Evolutionary conservation across 2,113 vertebrate species (phyloP).

Genomic region (Anseranas semipalmata): DNA sequence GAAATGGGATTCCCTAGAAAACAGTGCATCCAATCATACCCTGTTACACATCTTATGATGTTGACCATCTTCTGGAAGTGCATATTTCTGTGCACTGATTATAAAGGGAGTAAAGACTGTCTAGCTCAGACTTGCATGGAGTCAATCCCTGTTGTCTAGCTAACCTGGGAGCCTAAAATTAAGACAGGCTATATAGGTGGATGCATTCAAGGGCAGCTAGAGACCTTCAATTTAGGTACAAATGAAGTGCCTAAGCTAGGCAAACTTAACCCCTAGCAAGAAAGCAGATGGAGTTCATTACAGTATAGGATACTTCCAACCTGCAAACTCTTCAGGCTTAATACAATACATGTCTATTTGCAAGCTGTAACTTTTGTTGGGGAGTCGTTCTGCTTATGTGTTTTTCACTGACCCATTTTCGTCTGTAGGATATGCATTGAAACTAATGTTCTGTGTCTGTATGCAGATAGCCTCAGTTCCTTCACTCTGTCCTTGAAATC

Average conservation of each 20-base stretch:
- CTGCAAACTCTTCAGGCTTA: background rate
- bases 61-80: background rate
- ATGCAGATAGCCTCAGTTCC: background rate
- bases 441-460: background rate
- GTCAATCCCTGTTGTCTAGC: background rate
- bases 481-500: background rate
- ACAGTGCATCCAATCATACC: background rate
- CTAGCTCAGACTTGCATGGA: background rate
- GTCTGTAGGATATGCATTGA: background rate
- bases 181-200: background rate
- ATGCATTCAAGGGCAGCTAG: background rate
- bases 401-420: background rate
- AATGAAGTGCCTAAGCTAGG: background rate
- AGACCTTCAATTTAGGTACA: background rate
- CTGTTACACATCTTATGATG: background rate
- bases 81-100: background rate
- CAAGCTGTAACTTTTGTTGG: background rate
- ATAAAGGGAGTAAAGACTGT: rapidly evolving
- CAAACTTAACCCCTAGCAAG: background rate
- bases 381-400: background rate
- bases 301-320: background rate
- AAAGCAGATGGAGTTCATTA: background rate
- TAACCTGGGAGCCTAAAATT: background rate
- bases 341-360: background rate
- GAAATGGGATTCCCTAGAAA: background rate